Evolutionary conservation across 2,113 vertebrate species (phyloP), one percentile per base, ranked within the genome.

Genomic region (Nerophis lumbriciformis): DNA sequence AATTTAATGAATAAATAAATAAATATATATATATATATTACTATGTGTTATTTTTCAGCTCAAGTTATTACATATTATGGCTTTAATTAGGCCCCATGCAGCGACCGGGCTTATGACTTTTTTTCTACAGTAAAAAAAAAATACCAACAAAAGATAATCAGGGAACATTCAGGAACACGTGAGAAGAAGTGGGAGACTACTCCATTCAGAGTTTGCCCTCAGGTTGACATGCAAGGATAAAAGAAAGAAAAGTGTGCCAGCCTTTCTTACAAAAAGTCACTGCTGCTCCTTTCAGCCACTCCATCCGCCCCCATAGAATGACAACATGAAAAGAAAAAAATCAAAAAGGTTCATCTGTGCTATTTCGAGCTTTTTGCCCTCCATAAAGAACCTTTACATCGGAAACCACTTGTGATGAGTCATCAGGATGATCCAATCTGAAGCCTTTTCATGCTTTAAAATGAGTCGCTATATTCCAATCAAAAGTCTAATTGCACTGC

Each of bases 101-200:
- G 74, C 57, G 53, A 71, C 80, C 72, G 69, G 52, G 76, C 72
- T 80, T 73, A 73, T 69, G 71, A 66, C 68, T 66, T 67, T 59
- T 59, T 61, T 71, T 72, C 65, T 54, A 62, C 65, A 79, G 59
- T 69, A 69, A 79, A 64, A 74, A 39, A 73, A 28, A 28, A 28
- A 28, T 0, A 28, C 69, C 10, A 57, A 68, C 42, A 4, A 28
- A 28, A 28, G 71, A 58, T 61, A 60, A 80, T 79, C 87, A 88
- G 80, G 61, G 85, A 65, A 75, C 64, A 48, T 76, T 80, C 71
- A 75, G 79, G 70, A 69, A 75, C 77, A 78, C 77, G 61, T 77
- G 63, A 79, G 66, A 71, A 36, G 60, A 63, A 60, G 64, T 72
- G 42, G 42, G 42, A 12, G 42, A 44, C 55, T 44, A 59, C 48